phyloP scores from a whole-genome alignment of 2,888 invertebrate genomes.

The Ceratothoa steindachneri region DNA sequence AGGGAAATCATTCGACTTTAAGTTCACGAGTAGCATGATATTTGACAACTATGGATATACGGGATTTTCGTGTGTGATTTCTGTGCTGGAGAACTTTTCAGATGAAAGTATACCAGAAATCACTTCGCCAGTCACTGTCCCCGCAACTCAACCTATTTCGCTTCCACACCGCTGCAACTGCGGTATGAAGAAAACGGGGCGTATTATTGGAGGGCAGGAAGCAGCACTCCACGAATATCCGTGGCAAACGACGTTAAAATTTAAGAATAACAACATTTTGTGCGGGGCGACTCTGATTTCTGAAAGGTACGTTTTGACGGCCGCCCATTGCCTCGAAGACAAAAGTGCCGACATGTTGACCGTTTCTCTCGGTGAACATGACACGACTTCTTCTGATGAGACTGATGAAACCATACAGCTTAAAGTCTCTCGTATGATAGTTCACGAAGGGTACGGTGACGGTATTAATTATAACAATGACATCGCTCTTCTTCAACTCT shows the following conservation, averaged over 20 bases:
- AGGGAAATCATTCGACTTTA: no score
- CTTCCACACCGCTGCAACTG: no score
- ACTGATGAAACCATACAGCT: no score
- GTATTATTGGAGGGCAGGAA: constrained; percentile 26
- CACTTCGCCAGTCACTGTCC: no score
- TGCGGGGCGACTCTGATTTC: constrained; percentile 24
- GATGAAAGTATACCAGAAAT: no score
- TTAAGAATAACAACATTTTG: background rate
- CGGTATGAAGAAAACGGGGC: constrained; percentile 14
- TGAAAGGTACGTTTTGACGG: constrained; percentile 21
- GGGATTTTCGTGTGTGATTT: no score
- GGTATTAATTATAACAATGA: constrained; percentile 19
- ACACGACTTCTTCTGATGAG: background rate
- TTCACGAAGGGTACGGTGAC: constrained; percentile 14
- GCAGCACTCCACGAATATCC: constrained; percentile 23
- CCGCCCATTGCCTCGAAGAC: constrained; percentile 23
- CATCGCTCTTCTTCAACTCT: constrained; percentile 20
- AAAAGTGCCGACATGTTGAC: background rate
- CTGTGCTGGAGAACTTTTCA: no score
- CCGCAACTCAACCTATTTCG: no score
- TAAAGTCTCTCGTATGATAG: background rate
- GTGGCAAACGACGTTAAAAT: constrained; percentile 18
- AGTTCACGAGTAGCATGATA: no score
- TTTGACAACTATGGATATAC: no score
- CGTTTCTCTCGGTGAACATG: constrained; percentile 22